These are phyloP conservation scores for Gallinago stenura DNA, from an alignment of 2,797 vertebrate genomes.

Conservation along the genomic window DNA sequence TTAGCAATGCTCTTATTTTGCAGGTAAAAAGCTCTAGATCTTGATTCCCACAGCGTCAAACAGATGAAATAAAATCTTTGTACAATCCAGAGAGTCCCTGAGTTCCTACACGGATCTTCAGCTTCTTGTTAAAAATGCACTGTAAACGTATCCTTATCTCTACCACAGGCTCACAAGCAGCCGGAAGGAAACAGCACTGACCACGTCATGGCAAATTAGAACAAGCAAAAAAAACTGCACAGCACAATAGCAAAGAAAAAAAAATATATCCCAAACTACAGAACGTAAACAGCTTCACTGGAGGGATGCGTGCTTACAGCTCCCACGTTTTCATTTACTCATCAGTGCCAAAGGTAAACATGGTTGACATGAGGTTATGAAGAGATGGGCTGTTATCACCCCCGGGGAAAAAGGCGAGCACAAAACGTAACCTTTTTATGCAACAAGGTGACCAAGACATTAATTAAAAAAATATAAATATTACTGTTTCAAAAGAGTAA, in stretches of 20 bases:
- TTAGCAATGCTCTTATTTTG: neutral
- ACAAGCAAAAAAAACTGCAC: constrained; percentile 79
- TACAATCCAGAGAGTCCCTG: neutral
- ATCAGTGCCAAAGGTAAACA: neutral
- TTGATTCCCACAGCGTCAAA: neutral
- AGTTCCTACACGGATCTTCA: constrained; percentile 41
- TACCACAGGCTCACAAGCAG: constrained; percentile 75
- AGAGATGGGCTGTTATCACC: neutral
- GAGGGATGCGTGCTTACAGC: neutral
- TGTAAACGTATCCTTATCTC: constrained; percentile 81
- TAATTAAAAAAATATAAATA: neutral
- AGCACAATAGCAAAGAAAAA: constrained; percentile 71
- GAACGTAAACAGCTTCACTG: constrained; percentile 66
- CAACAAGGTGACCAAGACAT: neutral
- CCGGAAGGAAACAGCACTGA: constrained; percentile 87
- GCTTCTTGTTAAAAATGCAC: constrained; percentile 47
- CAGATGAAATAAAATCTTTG: neutral
- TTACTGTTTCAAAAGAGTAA: neutral
- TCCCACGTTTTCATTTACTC: neutral
- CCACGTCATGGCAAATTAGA: constrained; percentile 86
- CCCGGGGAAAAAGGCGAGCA: neutral
- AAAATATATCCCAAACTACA: constrained; percentile 21
- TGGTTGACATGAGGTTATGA: neutral
- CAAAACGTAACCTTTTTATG: rapidly evolving
- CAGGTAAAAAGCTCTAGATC: neutral